phyloP scores from a whole-genome alignment of 2,797 vertebrate species.

The Microhierax caerulescens region DNA sequence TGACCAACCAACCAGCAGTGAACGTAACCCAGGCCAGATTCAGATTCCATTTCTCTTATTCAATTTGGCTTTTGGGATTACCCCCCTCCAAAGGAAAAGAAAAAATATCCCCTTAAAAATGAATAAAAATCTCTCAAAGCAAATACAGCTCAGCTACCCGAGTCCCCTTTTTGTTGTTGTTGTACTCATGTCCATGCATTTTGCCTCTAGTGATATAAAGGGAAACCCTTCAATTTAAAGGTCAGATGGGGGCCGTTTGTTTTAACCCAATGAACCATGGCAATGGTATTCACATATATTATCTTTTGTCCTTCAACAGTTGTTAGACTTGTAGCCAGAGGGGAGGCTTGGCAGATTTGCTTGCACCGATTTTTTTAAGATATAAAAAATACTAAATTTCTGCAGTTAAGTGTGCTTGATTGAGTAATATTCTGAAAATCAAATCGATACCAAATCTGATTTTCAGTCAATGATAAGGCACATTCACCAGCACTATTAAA shows the following conservation, averaged over 20 bases:
- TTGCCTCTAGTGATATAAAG: conserved; percentile 65
- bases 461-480: conserved; percentile 44
- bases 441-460: conserved; percentile 56
- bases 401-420: conserved; percentile 45
- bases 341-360: conserved; percentile 53
- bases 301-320: conserved; percentile 77
- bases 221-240: conserved; percentile 75
- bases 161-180: conserved; percentile 43
- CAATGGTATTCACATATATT: conserved; percentile 74
- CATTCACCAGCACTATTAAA: conserved; percentile 31
- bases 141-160: conserved; percentile 5
- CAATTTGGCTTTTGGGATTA: conserved; percentile 65
- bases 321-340: conserved; percentile 75
- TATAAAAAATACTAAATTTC: conserved; percentile 54
- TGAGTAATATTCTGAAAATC: conserved; percentile 58
- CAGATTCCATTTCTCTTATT: conserved; percentile 70
- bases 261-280: conserved; percentile 73
- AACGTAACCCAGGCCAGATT: conserved; percentile 59
- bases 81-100: neutral
- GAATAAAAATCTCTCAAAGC: conserved; percentile 63
- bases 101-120: conserved; percentile 56
- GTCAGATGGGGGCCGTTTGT: conserved; percentile 74
- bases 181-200: conserved; percentile 61
- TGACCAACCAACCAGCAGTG: conserved; percentile 72
- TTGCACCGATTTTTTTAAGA: conserved; percentile 32